phyloP scores from a whole-genome alignment of 2,797 vertebrate species.

The Takifugu rubripes region DNA sequence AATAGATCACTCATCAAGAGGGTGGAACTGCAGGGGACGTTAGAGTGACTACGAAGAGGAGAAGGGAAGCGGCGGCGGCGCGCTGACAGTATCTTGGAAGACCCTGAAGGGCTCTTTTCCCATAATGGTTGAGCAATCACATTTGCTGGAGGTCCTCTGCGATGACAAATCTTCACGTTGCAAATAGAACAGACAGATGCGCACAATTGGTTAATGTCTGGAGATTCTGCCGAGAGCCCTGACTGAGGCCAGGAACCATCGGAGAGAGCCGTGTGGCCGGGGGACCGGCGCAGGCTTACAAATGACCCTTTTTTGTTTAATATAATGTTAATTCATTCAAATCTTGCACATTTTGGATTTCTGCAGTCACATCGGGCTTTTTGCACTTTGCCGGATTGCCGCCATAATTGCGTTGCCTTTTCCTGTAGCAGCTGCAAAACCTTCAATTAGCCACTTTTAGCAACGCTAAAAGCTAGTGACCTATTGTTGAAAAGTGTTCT shows the following conservation, averaged over 20 bases:
- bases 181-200: constrained; percentile 28
- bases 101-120: constrained; percentile 49
- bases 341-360: neutral
- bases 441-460: constrained; percentile 68
- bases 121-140: constrained; percentile 40
- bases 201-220: constrained; percentile 25
- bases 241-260: constrained; percentile 18
- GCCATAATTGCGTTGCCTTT: constrained; percentile 62
- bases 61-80: constrained; percentile 53
- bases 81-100: constrained; percentile 45
- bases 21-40: constrained; percentile 63
- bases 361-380: neutral
- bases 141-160: constrained; percentile 34
- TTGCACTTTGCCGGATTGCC: constrained; percentile 17
- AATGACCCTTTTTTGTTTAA: too few species aligned
- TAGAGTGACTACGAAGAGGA: constrained; percentile 44
- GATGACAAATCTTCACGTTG: constrained; percentile 49
- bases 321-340: too few species aligned
- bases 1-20: constrained; percentile 67
- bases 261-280: neutral
- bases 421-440: constrained; percentile 76
- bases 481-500: constrained; percentile 40
- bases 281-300: too few species aligned
- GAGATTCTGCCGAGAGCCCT: constrained; percentile 31
- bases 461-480: constrained; percentile 39